A percentile compares a stretch with the other conserved stretches of the same genome.
phyloP scores from a whole-genome alignment of 2,113 vertebrate genomes.

The Dicaeum eximium region DNA sequence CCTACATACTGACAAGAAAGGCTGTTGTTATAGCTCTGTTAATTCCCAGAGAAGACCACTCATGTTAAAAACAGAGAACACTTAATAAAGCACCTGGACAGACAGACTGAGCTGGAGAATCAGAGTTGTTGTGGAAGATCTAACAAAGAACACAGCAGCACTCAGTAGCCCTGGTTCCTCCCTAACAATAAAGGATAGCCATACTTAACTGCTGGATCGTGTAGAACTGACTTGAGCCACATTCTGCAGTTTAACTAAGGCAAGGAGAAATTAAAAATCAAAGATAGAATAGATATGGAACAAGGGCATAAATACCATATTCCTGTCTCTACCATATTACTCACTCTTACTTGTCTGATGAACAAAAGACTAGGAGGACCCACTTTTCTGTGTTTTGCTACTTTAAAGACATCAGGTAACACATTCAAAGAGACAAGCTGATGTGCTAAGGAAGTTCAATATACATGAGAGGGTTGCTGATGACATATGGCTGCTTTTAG shows the following conservation, averaged over 20 bases:
- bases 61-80: background rate
- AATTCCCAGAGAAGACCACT: background rate
- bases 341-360: background rate
- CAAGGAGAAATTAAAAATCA: background rate
- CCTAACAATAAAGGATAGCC: background rate
- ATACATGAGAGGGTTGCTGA: slow-evolving; percentile 42
- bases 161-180: background rate
- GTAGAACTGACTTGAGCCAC: background rate
- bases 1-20: background rate
- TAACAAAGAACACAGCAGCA: background rate
- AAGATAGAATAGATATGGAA: background rate
- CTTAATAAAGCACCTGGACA: background rate
- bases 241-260: background rate
- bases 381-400: slow-evolving; percentile 4
- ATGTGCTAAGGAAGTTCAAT: slow-evolving; percentile 62
- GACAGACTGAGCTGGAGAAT: background rate
- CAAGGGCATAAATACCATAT: background rate
- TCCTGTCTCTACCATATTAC: background rate
- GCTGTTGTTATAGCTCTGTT: background rate
- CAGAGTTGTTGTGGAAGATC: background rate
- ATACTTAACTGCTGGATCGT: background rate
- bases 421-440: slow-evolving; percentile 53
- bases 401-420: slow-evolving; percentile 40
- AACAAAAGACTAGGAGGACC: background rate
- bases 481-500: slow-evolving; percentile 62